phyloP scores from a whole-genome alignment of 2,113 vertebrate genomes.

The Donacobius atricapilla region DNA sequence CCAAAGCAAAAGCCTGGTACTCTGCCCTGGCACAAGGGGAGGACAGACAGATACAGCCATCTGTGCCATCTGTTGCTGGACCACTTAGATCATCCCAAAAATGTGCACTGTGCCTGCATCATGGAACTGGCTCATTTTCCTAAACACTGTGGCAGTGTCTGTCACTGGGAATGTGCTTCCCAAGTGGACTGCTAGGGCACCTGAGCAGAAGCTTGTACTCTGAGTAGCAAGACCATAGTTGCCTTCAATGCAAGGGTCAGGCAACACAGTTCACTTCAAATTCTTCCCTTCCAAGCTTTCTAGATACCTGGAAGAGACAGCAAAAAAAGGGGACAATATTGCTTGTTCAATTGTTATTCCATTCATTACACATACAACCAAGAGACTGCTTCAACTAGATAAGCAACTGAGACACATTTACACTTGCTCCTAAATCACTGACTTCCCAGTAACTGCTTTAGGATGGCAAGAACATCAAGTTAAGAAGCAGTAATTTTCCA shows the following conservation, averaged over 20 bases:
- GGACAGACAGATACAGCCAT: neutral
- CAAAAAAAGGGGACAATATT: neutral
- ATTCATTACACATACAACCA: neutral
- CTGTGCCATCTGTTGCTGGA: neutral
- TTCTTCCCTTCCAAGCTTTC: neutral
- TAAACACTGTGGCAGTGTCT: neutral
- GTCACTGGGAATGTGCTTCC: neutral
- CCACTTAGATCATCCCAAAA: neutral
- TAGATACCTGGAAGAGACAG: neutral
- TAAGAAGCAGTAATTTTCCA: constrained; percentile 16
- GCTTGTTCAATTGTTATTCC: neutral
- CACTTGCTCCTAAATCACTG: neutral
- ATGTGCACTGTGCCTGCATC: neutral
- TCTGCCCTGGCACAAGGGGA: neutral
- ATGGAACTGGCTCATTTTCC: fast-evolving
- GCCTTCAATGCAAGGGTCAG: neutral
- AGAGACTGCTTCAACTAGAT: neutral
- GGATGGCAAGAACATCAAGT: neutral
- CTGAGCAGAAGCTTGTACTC: neutral
- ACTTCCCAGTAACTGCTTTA: neutral
- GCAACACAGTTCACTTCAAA: neutral
- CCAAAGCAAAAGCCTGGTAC: neutral
- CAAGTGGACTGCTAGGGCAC: neutral
- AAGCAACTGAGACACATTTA: neutral
- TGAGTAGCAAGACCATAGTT: neutral